A percentile compares a stretch with the other conserved stretches of the same genome.
These are phyloP conservation scores for Bombylius discolor DNA, from an alignment of 2,888 invertebrate species.

Conservation along the genomic window DNA sequence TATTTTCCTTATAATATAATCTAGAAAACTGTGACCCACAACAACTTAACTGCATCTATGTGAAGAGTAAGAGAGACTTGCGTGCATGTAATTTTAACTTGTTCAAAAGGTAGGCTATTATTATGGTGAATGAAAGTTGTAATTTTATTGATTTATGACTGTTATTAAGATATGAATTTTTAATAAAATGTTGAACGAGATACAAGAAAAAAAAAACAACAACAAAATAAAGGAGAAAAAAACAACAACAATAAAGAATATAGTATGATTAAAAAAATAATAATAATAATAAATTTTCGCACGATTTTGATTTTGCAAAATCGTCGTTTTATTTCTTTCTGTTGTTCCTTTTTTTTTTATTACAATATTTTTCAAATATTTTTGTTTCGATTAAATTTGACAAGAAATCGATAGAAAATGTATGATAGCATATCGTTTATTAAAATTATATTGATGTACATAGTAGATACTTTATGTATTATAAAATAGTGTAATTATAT, in stretches of 20 bases:
- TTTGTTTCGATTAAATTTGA: no score
- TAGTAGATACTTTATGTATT: no score
- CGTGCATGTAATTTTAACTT: background rate
- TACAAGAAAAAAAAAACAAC: background rate
- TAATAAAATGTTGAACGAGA: conserved; percentile 4
- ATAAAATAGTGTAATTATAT: no score
- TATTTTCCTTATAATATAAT: background rate
- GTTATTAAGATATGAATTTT: conserved; percentile 27
- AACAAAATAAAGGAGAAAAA: background rate
- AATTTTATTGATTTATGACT: conserved; percentile 35
- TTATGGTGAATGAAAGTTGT: conserved; percentile 26
- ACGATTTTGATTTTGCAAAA: background rate
- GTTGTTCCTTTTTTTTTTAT: no score
- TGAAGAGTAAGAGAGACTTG: background rate
- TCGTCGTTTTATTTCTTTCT: no score
- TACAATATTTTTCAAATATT: no score
- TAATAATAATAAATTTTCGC: background rate
- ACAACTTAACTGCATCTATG: background rate
- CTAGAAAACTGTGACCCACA: background rate
- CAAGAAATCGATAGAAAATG: no score
- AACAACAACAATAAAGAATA: background rate
- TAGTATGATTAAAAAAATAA: background rate
- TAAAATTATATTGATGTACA: no score
- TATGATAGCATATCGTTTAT: no score
- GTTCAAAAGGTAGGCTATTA: background rate